Base-by-base conservation (phyloP, 2,113 vertebrate genomes). In the Coturnix japonica region DNA sequence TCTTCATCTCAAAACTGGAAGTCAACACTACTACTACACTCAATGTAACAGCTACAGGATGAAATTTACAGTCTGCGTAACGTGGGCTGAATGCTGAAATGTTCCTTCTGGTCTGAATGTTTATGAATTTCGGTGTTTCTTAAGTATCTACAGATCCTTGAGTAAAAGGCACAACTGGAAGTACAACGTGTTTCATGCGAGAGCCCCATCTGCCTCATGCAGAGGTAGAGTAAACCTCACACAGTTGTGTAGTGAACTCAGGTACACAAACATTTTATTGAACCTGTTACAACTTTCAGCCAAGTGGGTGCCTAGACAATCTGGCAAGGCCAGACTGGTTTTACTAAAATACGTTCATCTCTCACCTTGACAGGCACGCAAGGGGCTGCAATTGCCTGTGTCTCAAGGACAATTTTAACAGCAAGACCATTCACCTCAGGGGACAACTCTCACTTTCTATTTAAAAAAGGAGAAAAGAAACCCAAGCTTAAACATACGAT, bases 371-470 rank as follows among this genome's bases (percentile, higher is more conserved):
- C 69, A 90, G 66, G 46, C 61, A 31, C 21, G 33, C 26, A 22
- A 82, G n/a, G 33, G 83, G 37, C 75, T 44, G 10, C 69, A 93
- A 91, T 83, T 83, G 93, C 82, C 82, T 14, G 11, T 53, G 47
- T 95, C 90, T 87, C 11, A 4, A 65, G 81, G 91, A 92, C 65
- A 90, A 85, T 96, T 97, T 95, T 94, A 97, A 97, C 94, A 96
- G 88, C 87, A 91, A 95, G 96, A 93, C 67, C 60, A 15, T 94
- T 91, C 85, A 94, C 87, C 96, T 96, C 92, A 46, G 89, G 96
- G 93, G 89, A 94, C 79, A 56, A 91, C 43, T 97, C 82, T 91
- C 89, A 71, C 56, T 94, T 91, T 92, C 89, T 79, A 91, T 97
- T 97, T 94, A 87, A 94, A 91, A 95, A 84, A 94, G 31, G 71